phyloP scores from a whole-genome alignment of 2,888 invertebrate species.

The Sphinx pinastri region DNA sequence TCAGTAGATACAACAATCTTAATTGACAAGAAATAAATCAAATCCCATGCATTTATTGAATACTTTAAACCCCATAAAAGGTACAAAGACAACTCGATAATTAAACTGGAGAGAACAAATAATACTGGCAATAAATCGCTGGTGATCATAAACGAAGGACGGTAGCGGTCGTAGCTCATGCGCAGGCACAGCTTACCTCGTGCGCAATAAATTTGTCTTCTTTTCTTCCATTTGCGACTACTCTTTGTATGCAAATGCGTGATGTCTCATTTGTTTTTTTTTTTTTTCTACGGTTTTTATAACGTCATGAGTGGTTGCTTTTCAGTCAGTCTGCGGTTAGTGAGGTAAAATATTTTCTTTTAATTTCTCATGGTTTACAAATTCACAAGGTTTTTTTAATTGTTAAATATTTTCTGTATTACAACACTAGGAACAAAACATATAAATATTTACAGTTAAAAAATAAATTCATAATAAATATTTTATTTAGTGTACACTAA shows the following conservation, averaged over 20 bases:
- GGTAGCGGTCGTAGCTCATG: slow-evolving; percentile 58
- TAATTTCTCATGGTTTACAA: too few relatives aligned
- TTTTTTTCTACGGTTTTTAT: slow-evolving; percentile 33
- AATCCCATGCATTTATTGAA: too few relatives aligned
- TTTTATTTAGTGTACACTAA: too few relatives aligned
- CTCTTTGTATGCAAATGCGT: slow-evolving; percentile 64
- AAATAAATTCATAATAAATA: background rate
- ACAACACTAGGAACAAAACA: too few relatives aligned
- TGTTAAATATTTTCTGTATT: background rate
- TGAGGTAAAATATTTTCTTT: background rate
- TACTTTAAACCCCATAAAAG: background rate
- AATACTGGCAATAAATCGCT: slow-evolving; percentile 41
- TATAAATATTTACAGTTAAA: background rate
- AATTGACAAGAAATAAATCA: too few relatives aligned
- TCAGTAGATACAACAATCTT: too few relatives aligned
- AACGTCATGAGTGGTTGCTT: background rate
- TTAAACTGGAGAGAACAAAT: slow-evolving; percentile 34
- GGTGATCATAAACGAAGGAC: slow-evolving; percentile 52
- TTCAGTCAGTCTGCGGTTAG: background rate
- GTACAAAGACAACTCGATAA: slow-evolving; percentile 31
- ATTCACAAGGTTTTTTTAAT: background rate
- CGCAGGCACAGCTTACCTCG: slow-evolving; percentile 32
- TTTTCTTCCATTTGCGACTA: slow-evolving; percentile 46
- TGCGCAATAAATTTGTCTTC: slow-evolving; percentile 63
- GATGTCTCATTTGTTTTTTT: slow-evolving; percentile 49